phyloP scores from a whole-genome alignment of 1,140 invertebrate species.

The Macrosteles quadrilineatus region DNA sequence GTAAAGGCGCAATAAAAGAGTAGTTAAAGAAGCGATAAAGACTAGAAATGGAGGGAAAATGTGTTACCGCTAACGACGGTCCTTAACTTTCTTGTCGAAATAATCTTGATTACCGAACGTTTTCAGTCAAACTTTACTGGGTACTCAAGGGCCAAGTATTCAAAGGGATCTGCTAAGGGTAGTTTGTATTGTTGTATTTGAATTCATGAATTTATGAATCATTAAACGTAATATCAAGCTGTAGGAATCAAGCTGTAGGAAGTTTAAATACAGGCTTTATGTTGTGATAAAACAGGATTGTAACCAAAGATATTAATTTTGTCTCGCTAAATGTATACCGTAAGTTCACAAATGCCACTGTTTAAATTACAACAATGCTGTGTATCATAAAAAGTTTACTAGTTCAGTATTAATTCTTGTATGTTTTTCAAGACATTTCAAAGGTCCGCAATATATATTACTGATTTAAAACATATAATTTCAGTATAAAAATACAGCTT shows the following conservation, averaged over 20 bases:
- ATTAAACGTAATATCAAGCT: neutral
- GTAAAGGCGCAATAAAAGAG: conserved; percentile 16
- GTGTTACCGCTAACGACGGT: conserved; percentile 17
- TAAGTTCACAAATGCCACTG: too few species aligned
- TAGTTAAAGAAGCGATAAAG: conserved; percentile 22
- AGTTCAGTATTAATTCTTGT: too few species aligned
- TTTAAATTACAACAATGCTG: too few species aligned
- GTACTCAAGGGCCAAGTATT: neutral
- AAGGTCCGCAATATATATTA: too few species aligned
- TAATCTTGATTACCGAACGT: neutral
- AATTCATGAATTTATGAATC: neutral
- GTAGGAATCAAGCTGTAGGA: neutral
- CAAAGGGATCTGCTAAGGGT: neutral
- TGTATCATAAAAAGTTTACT: too few species aligned
- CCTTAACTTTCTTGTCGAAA: neutral
- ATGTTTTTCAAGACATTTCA: too few species aligned
- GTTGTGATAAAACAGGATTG: too few species aligned
- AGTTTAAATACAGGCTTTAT: neutral
- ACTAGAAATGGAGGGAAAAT: conserved; percentile 9
- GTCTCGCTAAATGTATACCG: too few species aligned
- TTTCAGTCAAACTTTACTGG: neutral
- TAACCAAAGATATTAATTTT: neutral
- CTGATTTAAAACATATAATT: too few species aligned
- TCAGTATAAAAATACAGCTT: too few species aligned
- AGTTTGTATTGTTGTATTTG: neutral